These are phyloP conservation scores for Crocallis elinguaria DNA, from an alignment of 2,888 invertebrate genomes.

Conservation along the genomic window DNA sequence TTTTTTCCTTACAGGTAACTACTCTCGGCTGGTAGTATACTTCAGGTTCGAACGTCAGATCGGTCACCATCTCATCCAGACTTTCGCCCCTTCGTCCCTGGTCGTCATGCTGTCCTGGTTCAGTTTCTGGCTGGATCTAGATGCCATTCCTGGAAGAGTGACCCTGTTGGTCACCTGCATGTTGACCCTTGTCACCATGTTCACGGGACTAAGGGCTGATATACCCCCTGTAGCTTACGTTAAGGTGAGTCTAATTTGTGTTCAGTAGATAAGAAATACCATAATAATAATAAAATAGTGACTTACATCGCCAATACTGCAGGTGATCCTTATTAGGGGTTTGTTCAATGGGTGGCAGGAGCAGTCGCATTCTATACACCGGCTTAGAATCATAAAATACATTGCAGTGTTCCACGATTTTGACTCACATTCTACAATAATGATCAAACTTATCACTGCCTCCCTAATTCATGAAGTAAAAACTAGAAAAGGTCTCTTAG, in stretches of 20 bases:
- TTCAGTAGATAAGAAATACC: too few species aligned
- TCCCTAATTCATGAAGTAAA: too few species aligned
- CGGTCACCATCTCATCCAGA: constrained; percentile 93
- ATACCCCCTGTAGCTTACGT: constrained; percentile 95
- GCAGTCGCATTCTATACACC: too few species aligned
- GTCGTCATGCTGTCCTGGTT: constrained; percentile 95
- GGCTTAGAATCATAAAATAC: too few species aligned
- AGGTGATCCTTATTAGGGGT: too few species aligned
- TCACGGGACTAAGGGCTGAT: constrained; percentile 91
- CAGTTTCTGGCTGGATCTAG: constrained; percentile 93
- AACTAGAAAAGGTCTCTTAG: too few species aligned
- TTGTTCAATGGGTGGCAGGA: too few species aligned
- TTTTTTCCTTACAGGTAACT: constrained; percentile 89
- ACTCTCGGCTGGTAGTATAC: constrained; percentile 90
- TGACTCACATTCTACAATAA: too few species aligned
- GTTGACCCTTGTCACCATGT: constrained; percentile 94
- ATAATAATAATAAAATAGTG: too few species aligned
- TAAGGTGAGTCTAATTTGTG: constrained; percentile 83
- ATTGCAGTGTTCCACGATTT: too few species aligned
- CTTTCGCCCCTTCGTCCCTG: constrained; percentile 92
- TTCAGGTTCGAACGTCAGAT: constrained; percentile 93
- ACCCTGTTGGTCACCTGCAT: constrained; percentile 93
- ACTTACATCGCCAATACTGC: too few species aligned
- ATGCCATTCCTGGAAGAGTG: constrained; percentile 93
- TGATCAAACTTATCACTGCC: too few species aligned